Evolutionary conservation across 1,140 invertebrate species (phyloP).

Genomic region (Heliconius hermathena): DNA sequence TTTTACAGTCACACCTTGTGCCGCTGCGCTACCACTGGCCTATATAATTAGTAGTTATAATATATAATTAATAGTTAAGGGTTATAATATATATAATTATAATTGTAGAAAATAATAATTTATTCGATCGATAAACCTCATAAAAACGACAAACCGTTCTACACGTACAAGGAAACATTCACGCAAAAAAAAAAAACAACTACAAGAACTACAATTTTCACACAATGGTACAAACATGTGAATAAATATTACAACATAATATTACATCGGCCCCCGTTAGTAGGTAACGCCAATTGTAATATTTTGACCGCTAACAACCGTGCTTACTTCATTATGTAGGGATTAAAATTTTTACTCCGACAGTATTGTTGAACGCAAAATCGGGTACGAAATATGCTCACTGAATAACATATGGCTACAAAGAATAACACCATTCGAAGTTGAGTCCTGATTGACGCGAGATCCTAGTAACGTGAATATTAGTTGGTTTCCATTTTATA

Average conservation of each 20-base stretch:
- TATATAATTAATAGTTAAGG: background rate
- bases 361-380: constrained; percentile 51
- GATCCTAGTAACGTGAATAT: constrained; percentile 63
- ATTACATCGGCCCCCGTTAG: background rate
- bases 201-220: background rate
- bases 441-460: constrained; percentile 75
- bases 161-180: background rate
- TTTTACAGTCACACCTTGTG: no score
- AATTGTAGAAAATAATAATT: no score
- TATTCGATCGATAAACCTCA: background rate
- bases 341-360: constrained; percentile 45
- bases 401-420: constrained; percentile 72
- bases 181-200: background rate
- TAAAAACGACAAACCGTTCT: background rate
- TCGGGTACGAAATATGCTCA: constrained; percentile 62
- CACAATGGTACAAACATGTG: background rate
- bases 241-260: constrained; percentile 8
- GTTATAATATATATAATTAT: background rate
- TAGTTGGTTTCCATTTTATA: constrained; percentile 53
- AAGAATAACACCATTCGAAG: constrained; percentile 68
- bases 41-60: no score
- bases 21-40: no score
- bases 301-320: constrained; percentile 29
- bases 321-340: constrained; percentile 33
- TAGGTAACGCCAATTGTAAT: constrained; percentile 15